Evolutionary conservation across 1,140 invertebrate genomes (phyloP).

Genomic region (Diorhabda sublineata): DNA sequence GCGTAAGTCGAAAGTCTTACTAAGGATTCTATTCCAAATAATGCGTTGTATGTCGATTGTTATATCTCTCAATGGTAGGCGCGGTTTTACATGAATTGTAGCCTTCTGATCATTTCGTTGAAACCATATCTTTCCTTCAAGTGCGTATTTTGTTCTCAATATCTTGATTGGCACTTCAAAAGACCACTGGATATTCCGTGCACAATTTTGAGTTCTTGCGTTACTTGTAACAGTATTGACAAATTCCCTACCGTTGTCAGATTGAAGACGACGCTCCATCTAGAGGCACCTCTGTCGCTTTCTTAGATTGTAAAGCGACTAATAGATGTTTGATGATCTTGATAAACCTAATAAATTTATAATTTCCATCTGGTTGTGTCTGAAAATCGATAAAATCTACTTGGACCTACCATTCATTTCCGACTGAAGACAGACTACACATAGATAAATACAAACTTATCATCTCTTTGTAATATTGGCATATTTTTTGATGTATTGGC

Average conservation of each 20-base stretch:
- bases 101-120: constrained; percentile 27
- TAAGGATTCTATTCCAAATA: constrained; percentile 37
- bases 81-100: constrained; percentile 42
- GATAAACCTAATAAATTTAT: too few relatives aligned
- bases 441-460: too few relatives aligned
- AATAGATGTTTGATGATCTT: too few relatives aligned
- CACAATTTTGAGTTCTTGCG: constrained; percentile 41
- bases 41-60: constrained; percentile 35
- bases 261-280: too few relatives aligned
- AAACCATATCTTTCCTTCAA: constrained; percentile 33
- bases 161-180: constrained; percentile 28
- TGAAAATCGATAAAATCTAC: too few relatives aligned
- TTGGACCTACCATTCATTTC: too few relatives aligned
- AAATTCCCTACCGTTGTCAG: constrained; percentile 45
- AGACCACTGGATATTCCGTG: constrained; percentile 40
- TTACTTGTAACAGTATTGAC: constrained; percentile 39
- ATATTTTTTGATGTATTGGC: too few relatives aligned
- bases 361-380: too few relatives aligned
- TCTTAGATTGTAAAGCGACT: too few relatives aligned
- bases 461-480: too few relatives aligned
- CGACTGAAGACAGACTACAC: too few relatives aligned
- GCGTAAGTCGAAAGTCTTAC: constrained; percentile 22
- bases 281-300: too few relatives aligned
- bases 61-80: constrained; percentile 35
- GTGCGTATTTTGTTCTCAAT: constrained; percentile 31